A percentile compares a stretch with the other conserved stretches of the same genome.
These are phyloP conservation scores for Tetheella fluctuosa DNA, from an alignment of 2,888 invertebrate genomes.

Conservation along the genomic window DNA sequence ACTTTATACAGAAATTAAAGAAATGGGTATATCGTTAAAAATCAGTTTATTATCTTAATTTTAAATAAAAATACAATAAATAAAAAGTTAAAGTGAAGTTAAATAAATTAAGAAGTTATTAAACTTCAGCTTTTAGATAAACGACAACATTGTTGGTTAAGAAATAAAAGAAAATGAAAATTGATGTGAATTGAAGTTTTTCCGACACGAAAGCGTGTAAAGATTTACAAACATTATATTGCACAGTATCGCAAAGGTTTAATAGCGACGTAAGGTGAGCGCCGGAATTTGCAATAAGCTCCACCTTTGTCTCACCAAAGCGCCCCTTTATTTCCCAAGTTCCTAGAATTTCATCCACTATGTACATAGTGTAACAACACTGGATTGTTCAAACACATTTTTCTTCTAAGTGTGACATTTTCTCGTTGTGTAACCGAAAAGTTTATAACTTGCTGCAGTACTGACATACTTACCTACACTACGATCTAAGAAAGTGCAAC, in stretches of 20 bases:
- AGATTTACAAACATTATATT: conserved; percentile 51
- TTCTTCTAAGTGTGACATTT: conserved; percentile 51
- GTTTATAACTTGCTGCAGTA: conserved; percentile 18
- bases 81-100: too few relatives aligned
- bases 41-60: too few relatives aligned
- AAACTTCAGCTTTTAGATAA: too few relatives aligned
- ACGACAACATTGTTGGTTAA: not conserved
- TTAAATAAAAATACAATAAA: too few relatives aligned
- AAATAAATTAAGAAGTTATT: too few relatives aligned
- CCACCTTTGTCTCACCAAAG: conserved; percentile 71
- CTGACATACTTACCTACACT: too few relatives aligned
- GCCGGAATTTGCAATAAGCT: conserved; percentile 80
- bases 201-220: not conserved
- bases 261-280: conserved; percentile 73
- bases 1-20: too few relatives aligned
- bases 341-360: conserved; percentile 73
- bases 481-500: not conserved
- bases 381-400: conserved; percentile 58
- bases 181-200: not conserved
- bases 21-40: too few relatives aligned
- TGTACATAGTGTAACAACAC: conserved; percentile 53
- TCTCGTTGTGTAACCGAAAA: conserved; percentile 39
- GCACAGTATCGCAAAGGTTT: conserved; percentile 62
- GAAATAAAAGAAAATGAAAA: not conserved
- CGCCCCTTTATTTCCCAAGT: conserved; percentile 70